A percentile compares a stretch with the other conserved stretches of the same genome.
Evolutionary conservation across 1,140 invertebrate species (phyloP).

Genomic region (Drosophila nigromelanica): DNA sequence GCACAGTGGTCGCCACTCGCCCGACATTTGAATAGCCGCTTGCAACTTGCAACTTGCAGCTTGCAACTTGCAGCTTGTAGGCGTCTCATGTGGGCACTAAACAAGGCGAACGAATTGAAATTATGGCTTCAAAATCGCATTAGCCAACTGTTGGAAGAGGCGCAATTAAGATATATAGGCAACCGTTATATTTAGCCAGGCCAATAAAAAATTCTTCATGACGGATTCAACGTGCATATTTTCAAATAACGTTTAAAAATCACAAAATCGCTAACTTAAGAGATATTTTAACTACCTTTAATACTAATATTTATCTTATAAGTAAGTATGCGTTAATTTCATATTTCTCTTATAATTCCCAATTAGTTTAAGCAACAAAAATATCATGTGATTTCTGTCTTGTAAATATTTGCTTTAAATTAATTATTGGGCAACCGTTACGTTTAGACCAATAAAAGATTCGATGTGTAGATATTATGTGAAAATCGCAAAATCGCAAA

Average conservation of each 20-base stretch:
- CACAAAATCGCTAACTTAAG: too few species aligned
- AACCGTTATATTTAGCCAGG: neutral
- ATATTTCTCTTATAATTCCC: neutral
- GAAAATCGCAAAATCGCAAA: too few species aligned
- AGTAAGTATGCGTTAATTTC: neutral
- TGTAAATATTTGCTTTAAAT: neutral
- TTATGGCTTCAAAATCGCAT: slow-evolving; percentile 5
- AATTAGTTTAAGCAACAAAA: neutral
- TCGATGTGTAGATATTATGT: too few species aligned
- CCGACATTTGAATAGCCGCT: slow-evolving; percentile 8
- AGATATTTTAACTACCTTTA: too few species aligned
- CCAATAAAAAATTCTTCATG: neutral
- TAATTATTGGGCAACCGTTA: slow-evolving; percentile 6
- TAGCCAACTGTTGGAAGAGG: slow-evolving; percentile 5
- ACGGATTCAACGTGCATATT: neutral
- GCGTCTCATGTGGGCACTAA: slow-evolving; percentile 30
- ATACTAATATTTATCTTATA: too few species aligned
- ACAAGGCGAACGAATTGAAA: slow-evolving; percentile 15
- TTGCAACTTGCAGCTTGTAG: slow-evolving; percentile 19
- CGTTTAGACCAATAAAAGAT: too few species aligned
- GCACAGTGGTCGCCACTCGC: slow-evolving; percentile 52
- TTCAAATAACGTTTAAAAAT: neutral
- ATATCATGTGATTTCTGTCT: neutral
- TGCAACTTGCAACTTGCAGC: too few species aligned
- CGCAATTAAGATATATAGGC: slow-evolving; percentile 12